Conservation (phyloP, 2,113 vertebrate species). For the Platysteira castanea region DNA sequence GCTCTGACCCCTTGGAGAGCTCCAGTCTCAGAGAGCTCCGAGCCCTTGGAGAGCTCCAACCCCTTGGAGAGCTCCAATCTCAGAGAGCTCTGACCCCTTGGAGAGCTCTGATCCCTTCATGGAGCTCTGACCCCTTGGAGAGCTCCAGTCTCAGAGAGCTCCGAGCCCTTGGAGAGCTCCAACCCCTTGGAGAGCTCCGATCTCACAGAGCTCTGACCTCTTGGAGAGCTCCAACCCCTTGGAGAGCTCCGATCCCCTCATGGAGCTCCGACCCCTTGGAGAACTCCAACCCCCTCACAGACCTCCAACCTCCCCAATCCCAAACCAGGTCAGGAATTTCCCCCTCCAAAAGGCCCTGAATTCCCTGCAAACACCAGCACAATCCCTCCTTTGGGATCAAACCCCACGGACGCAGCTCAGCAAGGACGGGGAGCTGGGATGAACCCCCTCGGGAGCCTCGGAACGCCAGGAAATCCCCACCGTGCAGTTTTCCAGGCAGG, state of each 20-base stretch:
- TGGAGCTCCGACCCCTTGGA: not conserved
- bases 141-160: not conserved
- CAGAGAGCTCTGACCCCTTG: not conserved
- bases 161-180: not conserved
- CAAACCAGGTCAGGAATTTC: not conserved
- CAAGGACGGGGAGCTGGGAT: not conserved
- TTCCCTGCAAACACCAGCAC: not conserved
- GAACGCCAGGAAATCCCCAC: not conserved
- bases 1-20: not conserved
- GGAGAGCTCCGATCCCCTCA: not conserved
- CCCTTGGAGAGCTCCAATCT: not conserved
- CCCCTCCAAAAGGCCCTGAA: rapidly evolving
- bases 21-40: not conserved
- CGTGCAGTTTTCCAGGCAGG: not conserved
- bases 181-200: not conserved
- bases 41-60: not conserved
- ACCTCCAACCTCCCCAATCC: not conserved
- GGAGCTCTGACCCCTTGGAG: not conserved
- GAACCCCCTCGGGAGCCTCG: rapidly evolving
- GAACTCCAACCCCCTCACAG: not conserved
- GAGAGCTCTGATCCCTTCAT: not conserved
- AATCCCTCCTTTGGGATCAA: rapidly evolving
- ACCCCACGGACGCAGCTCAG: rapidly evolving
- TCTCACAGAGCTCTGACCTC: not conserved
- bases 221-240: not conserved